Evolutionary conservation across 2,113 vertebrate genomes (phyloP).

Genomic region (Ptilonorhynchus violaceus): DNA sequence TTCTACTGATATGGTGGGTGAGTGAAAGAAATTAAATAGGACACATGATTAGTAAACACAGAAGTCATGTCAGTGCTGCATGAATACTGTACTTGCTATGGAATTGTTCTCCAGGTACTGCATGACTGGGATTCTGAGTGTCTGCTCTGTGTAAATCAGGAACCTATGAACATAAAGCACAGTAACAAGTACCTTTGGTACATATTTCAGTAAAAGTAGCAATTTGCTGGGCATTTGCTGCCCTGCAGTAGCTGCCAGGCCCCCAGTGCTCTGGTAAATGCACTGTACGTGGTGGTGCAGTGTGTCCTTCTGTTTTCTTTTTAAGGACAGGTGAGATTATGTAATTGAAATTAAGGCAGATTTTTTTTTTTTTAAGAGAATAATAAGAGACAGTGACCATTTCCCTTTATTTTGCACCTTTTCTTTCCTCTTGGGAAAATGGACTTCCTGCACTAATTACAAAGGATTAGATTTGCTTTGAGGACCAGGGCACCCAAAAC

Average conservation of each 20-base stretch:
- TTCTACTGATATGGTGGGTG: accelerated
- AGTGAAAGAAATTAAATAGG: background rate
- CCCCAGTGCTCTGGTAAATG: background rate
- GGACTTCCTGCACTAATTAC: background rate
- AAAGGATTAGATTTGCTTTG: background rate
- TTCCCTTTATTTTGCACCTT: background rate
- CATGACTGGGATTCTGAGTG: accelerated
- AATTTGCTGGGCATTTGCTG: background rate
- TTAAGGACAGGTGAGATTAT: background rate
- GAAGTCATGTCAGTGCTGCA: accelerated
- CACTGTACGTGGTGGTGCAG: accelerated
- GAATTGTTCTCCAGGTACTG: background rate
- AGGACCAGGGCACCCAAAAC: background rate
- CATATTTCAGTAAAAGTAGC: accelerated
- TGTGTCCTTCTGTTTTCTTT: accelerated
- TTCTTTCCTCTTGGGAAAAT: background rate
- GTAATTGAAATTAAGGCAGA: background rate
- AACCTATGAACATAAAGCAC: accelerated
- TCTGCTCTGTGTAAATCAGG: background rate
- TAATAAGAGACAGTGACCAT: background rate
- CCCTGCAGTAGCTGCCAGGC: background rate
- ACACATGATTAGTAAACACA: background rate
- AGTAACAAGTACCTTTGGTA: background rate
- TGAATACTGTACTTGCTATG: background rate
- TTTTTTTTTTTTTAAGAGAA: accelerated